phyloP scores from a whole-genome alignment of 2,797 vertebrate species.

The Oreochromis grahami region DNA sequence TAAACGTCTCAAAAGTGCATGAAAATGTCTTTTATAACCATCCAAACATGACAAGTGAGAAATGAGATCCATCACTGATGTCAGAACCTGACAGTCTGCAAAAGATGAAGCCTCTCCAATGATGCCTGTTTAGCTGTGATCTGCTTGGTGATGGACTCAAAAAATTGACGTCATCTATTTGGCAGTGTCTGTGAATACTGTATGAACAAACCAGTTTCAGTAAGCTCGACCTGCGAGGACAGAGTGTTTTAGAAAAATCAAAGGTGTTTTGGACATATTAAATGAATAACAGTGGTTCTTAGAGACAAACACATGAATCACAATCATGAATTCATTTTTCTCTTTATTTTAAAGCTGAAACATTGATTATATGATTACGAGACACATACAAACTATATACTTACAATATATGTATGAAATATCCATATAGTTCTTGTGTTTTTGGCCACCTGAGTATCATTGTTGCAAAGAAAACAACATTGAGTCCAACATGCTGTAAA shows the following conservation, averaged over 20 bases:
- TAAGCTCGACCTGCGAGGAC: not conserved
- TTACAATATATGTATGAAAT: not conserved
- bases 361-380: not conserved
- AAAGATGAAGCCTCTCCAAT: not conserved
- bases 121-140: not conserved
- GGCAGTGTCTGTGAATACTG: not conserved
- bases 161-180: not conserved
- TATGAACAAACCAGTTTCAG: not conserved
- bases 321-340: not conserved
- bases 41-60: not conserved
- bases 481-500: not conserved
- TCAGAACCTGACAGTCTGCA: not conserved
- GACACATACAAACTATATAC: not conserved
- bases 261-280: not conserved
- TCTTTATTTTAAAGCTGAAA: not conserved
- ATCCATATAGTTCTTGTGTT: accelerated
- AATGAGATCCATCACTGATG: not conserved
- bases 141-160: not conserved
- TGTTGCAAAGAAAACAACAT: not conserved
- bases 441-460: not conserved
- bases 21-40: not conserved
- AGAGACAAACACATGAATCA: not conserved
- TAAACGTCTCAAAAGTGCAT: not conserved
- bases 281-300: not conserved
- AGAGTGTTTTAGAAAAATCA: accelerated